phyloP scores from a whole-genome alignment of 53 echinoderm and acorn worm genomes.

The Echinarachnius parma region DNA sequence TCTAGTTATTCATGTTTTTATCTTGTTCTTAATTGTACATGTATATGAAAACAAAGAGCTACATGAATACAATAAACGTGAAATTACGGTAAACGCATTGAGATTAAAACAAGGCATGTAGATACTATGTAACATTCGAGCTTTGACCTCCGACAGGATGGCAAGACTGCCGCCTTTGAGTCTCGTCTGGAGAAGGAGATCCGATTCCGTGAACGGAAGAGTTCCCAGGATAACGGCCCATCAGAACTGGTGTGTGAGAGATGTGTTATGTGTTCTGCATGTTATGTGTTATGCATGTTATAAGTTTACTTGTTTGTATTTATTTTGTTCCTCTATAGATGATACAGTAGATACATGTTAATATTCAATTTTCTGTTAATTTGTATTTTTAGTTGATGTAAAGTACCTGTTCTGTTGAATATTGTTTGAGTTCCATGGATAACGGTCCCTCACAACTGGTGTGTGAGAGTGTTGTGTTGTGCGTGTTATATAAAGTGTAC shows the following conservation, averaged over 20 bases:
- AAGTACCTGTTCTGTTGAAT: too few species aligned
- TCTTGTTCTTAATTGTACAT: too few species aligned
- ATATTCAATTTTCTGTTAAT: too few species aligned
- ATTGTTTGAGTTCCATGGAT: too few species aligned
- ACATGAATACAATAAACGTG: background rate
- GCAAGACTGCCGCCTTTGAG: conserved; percentile 45
- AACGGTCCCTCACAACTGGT: too few species aligned
- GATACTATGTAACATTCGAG: background rate
- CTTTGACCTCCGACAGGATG: conserved; percentile 30
- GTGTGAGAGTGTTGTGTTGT: too few species aligned
- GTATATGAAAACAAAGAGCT: too few species aligned
- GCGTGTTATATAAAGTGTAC: too few species aligned
- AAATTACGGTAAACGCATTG: background rate
- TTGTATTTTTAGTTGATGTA: too few species aligned
- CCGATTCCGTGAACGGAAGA: conserved; percentile 40
- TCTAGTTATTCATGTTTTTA: too few species aligned
- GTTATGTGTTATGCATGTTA: conserved; percentile 18
- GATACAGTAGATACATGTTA: too few species aligned
- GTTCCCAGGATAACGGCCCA: conserved; percentile 12
- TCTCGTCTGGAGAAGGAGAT: conserved; percentile 51
- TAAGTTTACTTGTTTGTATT: background rate
- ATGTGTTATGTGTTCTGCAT: conserved; percentile 28
- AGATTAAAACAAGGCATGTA: background rate
- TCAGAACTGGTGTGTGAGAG: conserved; percentile 36
- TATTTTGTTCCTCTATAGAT: too few species aligned